Base-by-base conservation (phyloP, 2,113 vertebrate genomes). In the Scortum barcoo region DNA sequence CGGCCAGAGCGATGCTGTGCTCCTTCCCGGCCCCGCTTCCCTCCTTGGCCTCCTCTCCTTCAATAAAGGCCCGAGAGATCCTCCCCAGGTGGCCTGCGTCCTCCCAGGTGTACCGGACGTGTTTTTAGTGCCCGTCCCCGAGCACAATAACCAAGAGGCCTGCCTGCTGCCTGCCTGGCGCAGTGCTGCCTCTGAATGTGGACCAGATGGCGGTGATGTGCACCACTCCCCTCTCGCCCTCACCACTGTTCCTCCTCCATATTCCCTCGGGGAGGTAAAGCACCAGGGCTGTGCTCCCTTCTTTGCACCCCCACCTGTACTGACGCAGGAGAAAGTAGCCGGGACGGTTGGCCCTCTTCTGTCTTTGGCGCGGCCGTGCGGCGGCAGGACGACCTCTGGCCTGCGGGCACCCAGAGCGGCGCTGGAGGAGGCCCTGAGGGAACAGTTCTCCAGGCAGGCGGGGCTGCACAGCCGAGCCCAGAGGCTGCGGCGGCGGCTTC, bases 401-500 rank as follows among this genome's bases (percentile, higher is more conserved):
- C 86, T 86, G 85, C 85, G 83, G 83, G 44, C 85, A 54, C 81
- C 80, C 68, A 84, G 53, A 77, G 65, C 63, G 65, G 82, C 62
- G 79, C 65, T 86, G 38, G 92, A 93, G 81, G 92, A 95, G 33
- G 92, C 93, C 40, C 84, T 94, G 79, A 95, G 85, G 58, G 77
- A 93, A 85, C 94, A 92, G 76, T 84, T 96, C 80, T 95, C 93
- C 83, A 96, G 94, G 89, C 96, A 97, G 72, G 93, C 88, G 75
- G 91, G 89, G 54, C 95, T 98, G 74, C 93, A 95, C 12, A 92
- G 85, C 86, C 95, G 93, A 12, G 93, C 95, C 66, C 93, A 87
- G 90, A 94, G 92, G 84, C 94, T 96, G 81, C 96, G 94, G 88
- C 96, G 94, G 89, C 96, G 95, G 84, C 94, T 98, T 83, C 95